A percentile compares a stretch with the other conserved stretches of the same genome.
These are phyloP conservation scores for Homalodisca vitripennis DNA, from an alignment of 1,140 invertebrate species.

Conservation along the genomic window DNA sequence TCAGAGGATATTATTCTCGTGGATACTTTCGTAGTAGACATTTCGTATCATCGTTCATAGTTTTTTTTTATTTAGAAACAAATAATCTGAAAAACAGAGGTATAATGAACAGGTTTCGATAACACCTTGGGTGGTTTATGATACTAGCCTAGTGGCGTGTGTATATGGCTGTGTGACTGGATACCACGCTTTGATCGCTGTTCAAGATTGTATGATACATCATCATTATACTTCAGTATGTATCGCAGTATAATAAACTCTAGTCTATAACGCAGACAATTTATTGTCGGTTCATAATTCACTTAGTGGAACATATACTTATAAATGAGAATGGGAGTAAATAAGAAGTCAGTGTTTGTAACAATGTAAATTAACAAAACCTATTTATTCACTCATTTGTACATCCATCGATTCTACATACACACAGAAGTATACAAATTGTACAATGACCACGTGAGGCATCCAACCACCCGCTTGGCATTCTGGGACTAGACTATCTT, in stretches of 20 bases:
- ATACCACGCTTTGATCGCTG: background rate
- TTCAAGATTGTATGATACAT: background rate
- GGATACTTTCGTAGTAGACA: too few relatives aligned
- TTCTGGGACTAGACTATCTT: too few relatives aligned
- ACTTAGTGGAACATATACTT: background rate
- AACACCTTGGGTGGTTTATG: too few relatives aligned
- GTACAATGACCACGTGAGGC: slow-evolving; percentile 3
- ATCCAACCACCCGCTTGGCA: background rate
- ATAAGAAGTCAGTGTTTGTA: background rate
- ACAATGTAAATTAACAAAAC: slow-evolving; percentile 27
- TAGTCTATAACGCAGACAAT: too few relatives aligned
- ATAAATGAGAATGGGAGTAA: background rate
- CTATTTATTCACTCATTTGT: slow-evolving; percentile 21
- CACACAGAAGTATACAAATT: slow-evolving; percentile 23
- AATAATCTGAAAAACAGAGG: too few relatives aligned
- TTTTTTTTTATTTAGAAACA: too few relatives aligned
- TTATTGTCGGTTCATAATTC: background rate
- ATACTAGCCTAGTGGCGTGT: too few relatives aligned
- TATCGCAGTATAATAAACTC: too few relatives aligned
- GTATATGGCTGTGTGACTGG: background rate
- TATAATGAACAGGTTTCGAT: too few relatives aligned
- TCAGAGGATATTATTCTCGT: too few relatives aligned
- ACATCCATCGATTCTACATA: slow-evolving; percentile 3
- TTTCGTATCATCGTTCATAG: too few relatives aligned
- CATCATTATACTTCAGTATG: background rate